phyloP scores from a whole-genome alignment of 1,140 invertebrate genomes.

The Maniola jurtina region DNA sequence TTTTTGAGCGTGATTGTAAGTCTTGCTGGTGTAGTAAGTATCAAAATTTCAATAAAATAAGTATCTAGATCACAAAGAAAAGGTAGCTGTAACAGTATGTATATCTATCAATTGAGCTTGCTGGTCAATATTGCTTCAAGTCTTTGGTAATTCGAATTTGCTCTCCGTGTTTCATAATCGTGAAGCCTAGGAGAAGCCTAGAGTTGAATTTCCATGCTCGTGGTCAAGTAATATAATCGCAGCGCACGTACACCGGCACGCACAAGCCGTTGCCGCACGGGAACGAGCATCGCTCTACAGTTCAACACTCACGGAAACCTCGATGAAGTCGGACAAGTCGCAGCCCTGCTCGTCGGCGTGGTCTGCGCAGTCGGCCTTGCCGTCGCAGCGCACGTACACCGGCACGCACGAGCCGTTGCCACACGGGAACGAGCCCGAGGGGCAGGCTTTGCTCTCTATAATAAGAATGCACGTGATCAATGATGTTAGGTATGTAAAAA shows the following conservation, averaged over 20 bases:
- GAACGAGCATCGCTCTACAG: constrained; percentile 74
- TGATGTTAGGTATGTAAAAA: background rate
- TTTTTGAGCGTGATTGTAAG: too few relatives aligned
- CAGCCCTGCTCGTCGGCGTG: constrained; percentile 87
- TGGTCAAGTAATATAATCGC: too few relatives aligned
- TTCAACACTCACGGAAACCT: constrained; percentile 43
- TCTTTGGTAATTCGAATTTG: too few relatives aligned
- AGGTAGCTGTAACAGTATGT: too few relatives aligned
- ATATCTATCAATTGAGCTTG: too few relatives aligned
- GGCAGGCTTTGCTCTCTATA: constrained; percentile 74
- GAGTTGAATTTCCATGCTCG: too few relatives aligned
- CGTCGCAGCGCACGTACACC: constrained; percentile 38
- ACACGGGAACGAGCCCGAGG: constrained; percentile 81
- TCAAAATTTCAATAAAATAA: too few relatives aligned
- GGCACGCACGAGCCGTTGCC: constrained; percentile 75
- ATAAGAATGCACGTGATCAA: constrained; percentile 10
- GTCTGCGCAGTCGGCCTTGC: constrained; percentile 85
- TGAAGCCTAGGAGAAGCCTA: too few relatives aligned
- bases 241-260: constrained; percentile 76
- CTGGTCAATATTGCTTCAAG: background rate
- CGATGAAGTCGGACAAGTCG: constrained; percentile 38
- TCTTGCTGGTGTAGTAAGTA: too few relatives aligned
- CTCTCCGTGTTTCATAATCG: too few relatives aligned
- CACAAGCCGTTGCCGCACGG: constrained; percentile 82
- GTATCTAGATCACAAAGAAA: too few relatives aligned